Evolutionary conservation across 23 tunicate species (phyloP), one percentile per base, ranked within the genome.

Genomic region (Halocynthia aurantium): DNA sequence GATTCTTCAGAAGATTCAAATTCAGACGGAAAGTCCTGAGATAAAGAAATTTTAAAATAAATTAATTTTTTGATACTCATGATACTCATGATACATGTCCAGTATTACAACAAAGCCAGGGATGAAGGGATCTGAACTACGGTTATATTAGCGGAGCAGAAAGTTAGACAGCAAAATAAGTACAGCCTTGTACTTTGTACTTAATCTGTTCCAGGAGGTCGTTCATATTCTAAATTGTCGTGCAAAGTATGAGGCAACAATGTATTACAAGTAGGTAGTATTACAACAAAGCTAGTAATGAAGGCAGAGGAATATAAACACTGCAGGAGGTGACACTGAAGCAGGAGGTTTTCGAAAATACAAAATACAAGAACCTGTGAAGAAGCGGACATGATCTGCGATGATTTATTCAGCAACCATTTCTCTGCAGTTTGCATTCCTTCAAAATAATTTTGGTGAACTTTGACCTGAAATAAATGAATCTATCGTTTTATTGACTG

Each of bases 401-500:
- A 84, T 7, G 97, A 86, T 62, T 82, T 82, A 11, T 67, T 76
- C 70, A 92, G 87, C 63, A 92, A 74, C 92, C 98, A 92, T 71
- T 92, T 92, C 70, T 92, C 98, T 52, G 92, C 92, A 18, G 92
- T 63, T 57, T 92, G 98, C 79, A 86, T 55, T 19, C 82, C 80
- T 74, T 92, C 98, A 61, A 82, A 77, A 78, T 84, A 92, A n/a
- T 86, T 93, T 61, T 92, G 98, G 70, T 92, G 92, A 18, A 75
- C 55, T 82, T 92, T 92, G 52, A 92, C 88, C 98, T 92, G 67
- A 7, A 20, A 40, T 22, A 12, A 19, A 57, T 76, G 12, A 52
- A 72, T 60, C 18, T 60, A 15, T 17, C 2, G n/a, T 15, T n/a
- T n/a, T 17, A 60, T 60, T 2, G n/a, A 15, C 64, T 4, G 2